Evolutionary conservation across 2,888 invertebrate species (phyloP), one percentile per base, ranked within the genome.

Genomic region (Oscheius sp.): DNA sequence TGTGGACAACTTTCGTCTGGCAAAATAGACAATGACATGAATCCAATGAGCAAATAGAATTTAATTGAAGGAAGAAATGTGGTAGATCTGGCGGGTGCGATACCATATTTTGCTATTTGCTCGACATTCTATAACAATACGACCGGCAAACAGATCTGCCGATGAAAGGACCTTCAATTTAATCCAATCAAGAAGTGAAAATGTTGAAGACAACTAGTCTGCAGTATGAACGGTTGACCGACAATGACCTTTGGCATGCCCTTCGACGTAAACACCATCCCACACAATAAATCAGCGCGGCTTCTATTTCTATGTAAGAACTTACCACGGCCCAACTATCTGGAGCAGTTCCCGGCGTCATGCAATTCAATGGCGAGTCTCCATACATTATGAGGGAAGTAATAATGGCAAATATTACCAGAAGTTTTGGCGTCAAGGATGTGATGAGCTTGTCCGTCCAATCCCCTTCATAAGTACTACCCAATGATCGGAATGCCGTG

Each of bases 341-440:
- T 14, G 77, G 78, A 54, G 80, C 78, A 57, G 71, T 72, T 32
- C 75, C 65, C 2, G 78, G 77, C 26, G 74, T 77, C 26, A 71
- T 63, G 62, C 80, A 81, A 57, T 81, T 79, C 26, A 81, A 65
- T 9, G 80, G 80, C 24, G 72, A 51, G 0, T 51, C 68, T 32
- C 66, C 45, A 68, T 73, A 79, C 41, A 70, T 74, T 70, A 75
- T 80, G 59, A 68, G 54, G 24, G 75, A 75, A 28, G 70, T 68
- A 50, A 80, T n/a, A 6, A 64, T 41, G 22, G 78, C 66, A 59
- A 70, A 54, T 4, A 66, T 73, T 14, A 80, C 33, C 32, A 80
- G 70, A 28, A 77, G 26, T 67, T 80, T 80, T 24, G 74, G 65
- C n/a, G 80, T 80, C 57, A 80, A 66, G 49, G 67, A 68, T 14